A percentile compares a stretch with the other conserved stretches of the same genome.
Conservation (phyloP, 2,888 invertebrate genomes). For the Pegoplata infirma region DNA sequence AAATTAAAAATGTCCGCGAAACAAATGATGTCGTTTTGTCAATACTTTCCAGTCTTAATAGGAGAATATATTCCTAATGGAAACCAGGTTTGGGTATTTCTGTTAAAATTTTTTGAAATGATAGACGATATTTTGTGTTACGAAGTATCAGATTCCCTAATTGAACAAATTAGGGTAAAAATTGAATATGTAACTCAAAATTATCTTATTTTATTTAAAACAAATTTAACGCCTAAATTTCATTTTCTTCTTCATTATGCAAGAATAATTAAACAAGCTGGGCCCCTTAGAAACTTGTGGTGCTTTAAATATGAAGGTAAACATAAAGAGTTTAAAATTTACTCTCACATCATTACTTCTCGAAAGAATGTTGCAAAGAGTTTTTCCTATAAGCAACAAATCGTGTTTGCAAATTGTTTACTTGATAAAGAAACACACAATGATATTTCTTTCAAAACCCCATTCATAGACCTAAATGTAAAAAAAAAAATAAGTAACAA, state of each 20-base stretch:
- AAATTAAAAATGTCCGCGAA: constrained; percentile 42
- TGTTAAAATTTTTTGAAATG: constrained; percentile 25
- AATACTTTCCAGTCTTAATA: constrained; percentile 51
- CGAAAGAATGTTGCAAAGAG: constrained; percentile 27
- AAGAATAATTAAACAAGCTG: constrained; percentile 29
- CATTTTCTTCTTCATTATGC: constrained; percentile 19
- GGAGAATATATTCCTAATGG: constrained; percentile 46
- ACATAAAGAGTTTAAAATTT: constrained; percentile 45
- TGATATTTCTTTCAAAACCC: not conserved
- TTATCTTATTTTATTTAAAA: constrained; percentile 19
- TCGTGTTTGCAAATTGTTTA: constrained; percentile 2
- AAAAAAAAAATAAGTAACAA: not conserved
- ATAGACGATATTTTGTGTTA: constrained; percentile 25
- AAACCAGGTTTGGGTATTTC: constrained; percentile 49
- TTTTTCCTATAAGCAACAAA: constrained; percentile 5
- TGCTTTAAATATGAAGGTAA: constrained; percentile 33
- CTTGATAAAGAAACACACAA: not conserved
- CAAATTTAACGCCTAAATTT: constrained; percentile 12
- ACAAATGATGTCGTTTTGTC: too few relatives aligned
- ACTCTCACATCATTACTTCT: constrained; percentile 18
- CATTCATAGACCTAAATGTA: not conserved
- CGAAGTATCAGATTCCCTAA: not conserved
- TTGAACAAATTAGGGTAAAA: not conserved
- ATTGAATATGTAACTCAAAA: constrained; percentile 4
- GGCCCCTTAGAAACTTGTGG: constrained; percentile 27